These are phyloP conservation scores for Masticophis lateralis DNA, from an alignment of 2,797 vertebrate genomes.

Conservation along the genomic window DNA sequence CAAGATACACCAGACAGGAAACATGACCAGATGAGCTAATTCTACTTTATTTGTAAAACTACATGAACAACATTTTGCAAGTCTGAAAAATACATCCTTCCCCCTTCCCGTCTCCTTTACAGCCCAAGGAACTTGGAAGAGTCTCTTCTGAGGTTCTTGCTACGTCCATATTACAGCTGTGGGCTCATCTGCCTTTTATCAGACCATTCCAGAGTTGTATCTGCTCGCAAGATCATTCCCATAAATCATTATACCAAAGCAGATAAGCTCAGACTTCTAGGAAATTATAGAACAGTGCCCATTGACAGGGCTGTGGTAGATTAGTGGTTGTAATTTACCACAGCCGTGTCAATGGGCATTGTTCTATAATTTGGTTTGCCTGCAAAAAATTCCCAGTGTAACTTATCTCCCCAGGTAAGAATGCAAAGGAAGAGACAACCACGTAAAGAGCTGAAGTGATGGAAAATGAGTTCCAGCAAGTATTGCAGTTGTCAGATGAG, in stretches of 20 bases:
- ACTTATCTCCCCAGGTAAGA: neutral
- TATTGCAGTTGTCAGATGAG: neutral
- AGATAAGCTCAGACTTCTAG: neutral
- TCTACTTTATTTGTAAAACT: neutral
- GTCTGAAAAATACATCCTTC: neutral
- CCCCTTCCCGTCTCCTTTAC: neutral
- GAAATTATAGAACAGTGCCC: too few species aligned
- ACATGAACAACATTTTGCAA: neutral
- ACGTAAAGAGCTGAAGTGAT: neutral
- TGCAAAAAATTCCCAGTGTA: neutral
- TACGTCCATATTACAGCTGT: neutral
- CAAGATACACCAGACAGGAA: neutral
- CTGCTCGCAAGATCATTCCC: neutral
- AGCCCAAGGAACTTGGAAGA: neutral
- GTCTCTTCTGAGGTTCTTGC: neutral
- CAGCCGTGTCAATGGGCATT: neutral
- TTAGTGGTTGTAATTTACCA: neutral
- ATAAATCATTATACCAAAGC: neutral
- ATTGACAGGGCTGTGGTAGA: neutral
- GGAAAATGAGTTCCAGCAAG: neutral
- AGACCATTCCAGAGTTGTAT: neutral
- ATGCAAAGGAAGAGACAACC: neutral
- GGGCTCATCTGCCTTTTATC: neutral
- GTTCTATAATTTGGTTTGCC: neutral
- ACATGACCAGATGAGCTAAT: neutral